A percentile compares a stretch with the other conserved stretches of the same genome.
phyloP scores from a whole-genome alignment of 2,888 invertebrate genomes.

The Oxyteleia sp. region DNA sequence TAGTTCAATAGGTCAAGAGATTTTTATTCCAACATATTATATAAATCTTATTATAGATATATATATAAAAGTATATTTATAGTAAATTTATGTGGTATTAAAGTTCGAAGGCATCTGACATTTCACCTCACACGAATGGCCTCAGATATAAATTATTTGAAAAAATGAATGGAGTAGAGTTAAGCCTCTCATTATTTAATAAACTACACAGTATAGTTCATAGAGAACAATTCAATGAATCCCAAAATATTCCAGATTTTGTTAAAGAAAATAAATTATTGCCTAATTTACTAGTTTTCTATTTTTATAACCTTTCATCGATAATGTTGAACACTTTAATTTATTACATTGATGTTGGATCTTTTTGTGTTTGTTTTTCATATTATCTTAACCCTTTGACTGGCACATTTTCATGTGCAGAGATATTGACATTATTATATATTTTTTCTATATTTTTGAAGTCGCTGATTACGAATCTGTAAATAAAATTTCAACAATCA shows the following conservation, averaged over 20 bases:
- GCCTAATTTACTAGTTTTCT: background rate
- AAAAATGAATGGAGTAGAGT: background rate
- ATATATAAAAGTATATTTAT: too few relatives aligned
- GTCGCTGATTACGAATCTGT: too few relatives aligned
- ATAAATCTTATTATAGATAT: slow-evolving; percentile 21
- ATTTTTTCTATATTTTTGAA: too few relatives aligned
- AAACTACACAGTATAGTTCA: background rate
- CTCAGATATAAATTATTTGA: background rate
- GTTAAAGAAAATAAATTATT: too few relatives aligned
- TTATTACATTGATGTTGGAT: background rate
- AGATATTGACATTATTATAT: too few relatives aligned
- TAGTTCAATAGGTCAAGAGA: too few relatives aligned
- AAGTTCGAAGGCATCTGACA: slow-evolving; percentile 12
- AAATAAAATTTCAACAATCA: too few relatives aligned
- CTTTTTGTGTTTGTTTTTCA: background rate
- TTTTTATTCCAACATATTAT: background rate
- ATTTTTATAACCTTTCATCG: background rate
- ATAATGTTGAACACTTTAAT: background rate
- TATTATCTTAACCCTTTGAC: too few relatives aligned
- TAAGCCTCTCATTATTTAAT: background rate
- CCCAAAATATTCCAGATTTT: too few relatives aligned
- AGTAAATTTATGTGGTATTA: background rate
- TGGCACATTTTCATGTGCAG: too few relatives aligned
- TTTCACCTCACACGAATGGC: background rate
- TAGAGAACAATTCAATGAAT: background rate